These are phyloP conservation scores for Holacanthella duospinosa DNA, from an alignment of 2,888 invertebrate genomes.

Conservation along the genomic window DNA sequence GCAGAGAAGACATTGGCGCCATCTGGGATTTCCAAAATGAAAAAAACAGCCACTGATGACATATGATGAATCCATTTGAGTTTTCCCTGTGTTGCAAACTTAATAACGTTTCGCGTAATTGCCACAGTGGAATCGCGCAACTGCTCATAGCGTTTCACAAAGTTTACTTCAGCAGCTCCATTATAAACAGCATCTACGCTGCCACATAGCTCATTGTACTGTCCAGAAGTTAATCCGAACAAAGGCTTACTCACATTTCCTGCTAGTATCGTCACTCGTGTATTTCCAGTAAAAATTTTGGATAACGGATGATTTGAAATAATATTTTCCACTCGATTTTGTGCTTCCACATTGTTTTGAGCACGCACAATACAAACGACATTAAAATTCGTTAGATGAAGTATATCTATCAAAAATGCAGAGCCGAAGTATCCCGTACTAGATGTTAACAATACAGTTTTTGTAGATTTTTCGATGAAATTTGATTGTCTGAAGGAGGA, in stretches of 20 bases:
- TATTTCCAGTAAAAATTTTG: neutral
- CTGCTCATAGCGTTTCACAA: neutral
- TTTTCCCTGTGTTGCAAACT: neutral
- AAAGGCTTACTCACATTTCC: neutral
- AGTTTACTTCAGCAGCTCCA: neutral
- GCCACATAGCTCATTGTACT: neutral
- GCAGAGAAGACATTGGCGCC: neutral
- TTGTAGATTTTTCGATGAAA: too few species aligned
- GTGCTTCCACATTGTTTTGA: neutral
- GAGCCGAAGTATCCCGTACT: neutral
- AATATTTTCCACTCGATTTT: neutral
- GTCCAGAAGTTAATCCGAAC: neutral
- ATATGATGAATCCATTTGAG: too few species aligned
- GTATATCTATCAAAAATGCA: neutral
- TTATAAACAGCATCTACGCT: neutral
- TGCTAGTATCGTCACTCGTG: neutral
- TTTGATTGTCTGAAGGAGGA: too few species aligned
- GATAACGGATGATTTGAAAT: too few species aligned
- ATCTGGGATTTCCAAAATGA: neutral
- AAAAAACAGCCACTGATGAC: neutral
- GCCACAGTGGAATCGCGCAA: neutral
- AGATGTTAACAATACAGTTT: neutral
- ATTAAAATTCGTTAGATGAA: neutral
- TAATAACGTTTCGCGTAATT: neutral
- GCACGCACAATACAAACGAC: neutral